These are phyloP conservation scores for Enteromius paludinosus DNA, from an alignment of 2,797 vertebrate genomes.

Conservation along the genomic window DNA sequence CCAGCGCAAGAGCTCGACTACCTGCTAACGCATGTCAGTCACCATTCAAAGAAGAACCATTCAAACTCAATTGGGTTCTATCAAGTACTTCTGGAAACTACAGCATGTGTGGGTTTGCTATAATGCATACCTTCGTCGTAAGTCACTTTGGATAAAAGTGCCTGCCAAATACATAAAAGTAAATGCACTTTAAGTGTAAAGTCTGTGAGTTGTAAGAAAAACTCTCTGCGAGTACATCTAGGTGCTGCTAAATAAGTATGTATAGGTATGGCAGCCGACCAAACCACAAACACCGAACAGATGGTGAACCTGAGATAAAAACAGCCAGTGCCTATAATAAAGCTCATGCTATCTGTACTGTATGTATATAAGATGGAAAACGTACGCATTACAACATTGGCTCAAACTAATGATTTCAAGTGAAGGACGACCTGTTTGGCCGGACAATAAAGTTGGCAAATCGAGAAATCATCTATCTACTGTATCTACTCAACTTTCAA, in stretches of 20 bases:
- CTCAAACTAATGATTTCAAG: background rate
- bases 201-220: background rate
- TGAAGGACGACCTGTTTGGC: background rate
- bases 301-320: constrained; percentile 5
- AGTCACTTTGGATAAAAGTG: background rate
- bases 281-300: background rate
- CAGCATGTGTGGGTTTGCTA: background rate
- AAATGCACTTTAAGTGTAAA: background rate
- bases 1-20: background rate
- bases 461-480: background rate
- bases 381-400: background rate
- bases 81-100: background rate
- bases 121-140: background rate
- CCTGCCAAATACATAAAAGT: background rate
- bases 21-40: background rate
- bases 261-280: background rate
- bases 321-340: background rate
- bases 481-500: background rate
- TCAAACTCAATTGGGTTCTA: background rate
- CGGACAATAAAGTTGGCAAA: background rate
- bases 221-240: background rate
- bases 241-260: background rate
- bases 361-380: background rate
- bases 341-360: background rate
- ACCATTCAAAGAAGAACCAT: background rate